Conservation (phyloP, 2,797 vertebrate species). For the Hafferia zeledoni region DNA sequence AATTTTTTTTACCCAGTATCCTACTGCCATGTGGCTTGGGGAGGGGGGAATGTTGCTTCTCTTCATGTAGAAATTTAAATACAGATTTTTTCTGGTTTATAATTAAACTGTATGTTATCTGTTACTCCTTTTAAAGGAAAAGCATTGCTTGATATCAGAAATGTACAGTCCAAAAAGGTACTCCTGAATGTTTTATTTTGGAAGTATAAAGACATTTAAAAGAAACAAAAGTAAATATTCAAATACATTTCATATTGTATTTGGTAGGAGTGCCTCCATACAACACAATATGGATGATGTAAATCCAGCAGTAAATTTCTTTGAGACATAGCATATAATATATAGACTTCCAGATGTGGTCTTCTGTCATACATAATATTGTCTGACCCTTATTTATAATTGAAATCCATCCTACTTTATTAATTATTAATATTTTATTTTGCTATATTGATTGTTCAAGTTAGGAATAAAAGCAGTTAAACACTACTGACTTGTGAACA, state of each 20-base stretch:
- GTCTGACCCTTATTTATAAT: not conserved
- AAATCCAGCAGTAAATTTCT: conserved; percentile 31
- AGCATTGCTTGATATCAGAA: not conserved
- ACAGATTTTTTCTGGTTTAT: not conserved
- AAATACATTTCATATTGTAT: conserved; percentile 23
- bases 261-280: conserved; percentile 18
- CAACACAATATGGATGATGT: conserved; percentile 21
- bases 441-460: conserved; percentile 11
- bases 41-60: not conserved
- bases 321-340: not conserved
- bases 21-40: not conserved
- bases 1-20: not conserved
- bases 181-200: conserved; percentile 41
- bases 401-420: not conserved
- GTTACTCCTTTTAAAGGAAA: not conserved
- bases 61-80: not conserved
- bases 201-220: conserved; percentile 22
- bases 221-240: conserved; percentile 16
- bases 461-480: not conserved
- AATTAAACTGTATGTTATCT: not conserved
- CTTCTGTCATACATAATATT: not conserved
- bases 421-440: conserved; percentile 19
- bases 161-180: not conserved
- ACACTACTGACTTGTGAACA: conserved; percentile 16
- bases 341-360: not conserved